These are phyloP conservation scores for Schlechtendalia chinensis DNA, from an alignment of 1,140 invertebrate genomes.

Conservation along the genomic window DNA sequence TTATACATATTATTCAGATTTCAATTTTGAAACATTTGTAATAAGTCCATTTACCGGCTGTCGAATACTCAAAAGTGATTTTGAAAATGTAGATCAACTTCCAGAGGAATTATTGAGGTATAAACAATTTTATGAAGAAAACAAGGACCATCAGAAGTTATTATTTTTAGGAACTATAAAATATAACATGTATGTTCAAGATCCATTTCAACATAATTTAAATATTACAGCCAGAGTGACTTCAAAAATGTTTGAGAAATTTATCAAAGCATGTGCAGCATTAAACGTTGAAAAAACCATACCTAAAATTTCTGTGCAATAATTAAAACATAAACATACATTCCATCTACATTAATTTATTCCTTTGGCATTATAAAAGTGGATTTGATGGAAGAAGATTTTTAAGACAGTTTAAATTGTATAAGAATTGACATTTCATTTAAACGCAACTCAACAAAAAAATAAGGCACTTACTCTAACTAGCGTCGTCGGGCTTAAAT, in stretches of 20 bases:
- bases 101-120: constrained; percentile 24
- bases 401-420: too few species aligned
- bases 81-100: constrained; percentile 22
- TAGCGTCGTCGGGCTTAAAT: too few species aligned
- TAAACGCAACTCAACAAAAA: too few species aligned
- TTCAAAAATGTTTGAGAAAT: constrained; percentile 36
- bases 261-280: constrained; percentile 22
- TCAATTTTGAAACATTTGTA: constrained; percentile 28
- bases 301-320: neutral
- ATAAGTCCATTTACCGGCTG: constrained; percentile 29
- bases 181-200: constrained; percentile 40
- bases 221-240: constrained; percentile 39
- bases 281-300: neutral
- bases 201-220: constrained; percentile 46
- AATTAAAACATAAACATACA: too few species aligned
- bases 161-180: constrained; percentile 19
- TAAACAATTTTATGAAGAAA: constrained; percentile 39
- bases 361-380: too few species aligned
- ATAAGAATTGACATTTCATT: too few species aligned
- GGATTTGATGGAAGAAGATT: too few species aligned
- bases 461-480: too few species aligned
- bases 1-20: constrained; percentile 21
- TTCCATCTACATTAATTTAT: too few species aligned
- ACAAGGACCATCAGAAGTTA: neutral
- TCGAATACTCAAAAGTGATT: constrained; percentile 5